Evolutionary conservation across 2,113 vertebrate genomes (phyloP).

Genomic region (Paradoxurus hermaphroditus): DNA sequence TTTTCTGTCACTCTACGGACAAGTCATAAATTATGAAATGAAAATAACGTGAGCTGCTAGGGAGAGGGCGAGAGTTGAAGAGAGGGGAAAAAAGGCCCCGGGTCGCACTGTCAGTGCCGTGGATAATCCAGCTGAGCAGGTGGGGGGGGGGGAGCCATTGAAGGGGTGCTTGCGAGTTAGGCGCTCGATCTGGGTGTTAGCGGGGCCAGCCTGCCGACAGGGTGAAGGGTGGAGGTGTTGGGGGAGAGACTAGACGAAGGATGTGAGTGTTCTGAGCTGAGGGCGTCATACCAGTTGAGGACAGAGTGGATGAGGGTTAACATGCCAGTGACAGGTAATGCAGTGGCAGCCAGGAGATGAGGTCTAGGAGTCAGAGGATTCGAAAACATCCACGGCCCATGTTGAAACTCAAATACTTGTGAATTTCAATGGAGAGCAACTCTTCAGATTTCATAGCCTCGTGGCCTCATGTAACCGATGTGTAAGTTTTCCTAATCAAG

Average conservation of each 20-base stretch:
- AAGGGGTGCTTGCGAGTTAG: neutral
- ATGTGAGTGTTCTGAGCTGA: neutral
- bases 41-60: neutral
- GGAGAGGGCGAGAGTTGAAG: neutral
- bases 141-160: neutral
- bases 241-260: neutral
- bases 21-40: neutral
- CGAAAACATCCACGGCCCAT: neutral
- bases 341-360: neutral
- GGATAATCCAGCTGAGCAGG: neutral
- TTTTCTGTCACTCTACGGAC: neutral
- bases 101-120: neutral
- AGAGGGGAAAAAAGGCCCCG: neutral
- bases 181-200: neutral
- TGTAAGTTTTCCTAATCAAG: neutral
- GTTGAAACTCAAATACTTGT: neutral
- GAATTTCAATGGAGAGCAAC: neutral
- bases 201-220: neutral
- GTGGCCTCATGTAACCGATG: neutral
- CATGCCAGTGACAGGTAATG: neutral
- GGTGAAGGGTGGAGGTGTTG: neutral
- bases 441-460: neutral
- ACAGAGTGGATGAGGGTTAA: neutral
- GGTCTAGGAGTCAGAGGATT: neutral
- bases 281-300: neutral